Evolutionary conservation across 2,888 invertebrate genomes (phyloP).

Genomic region (Rhabditophanes sp.): DNA sequence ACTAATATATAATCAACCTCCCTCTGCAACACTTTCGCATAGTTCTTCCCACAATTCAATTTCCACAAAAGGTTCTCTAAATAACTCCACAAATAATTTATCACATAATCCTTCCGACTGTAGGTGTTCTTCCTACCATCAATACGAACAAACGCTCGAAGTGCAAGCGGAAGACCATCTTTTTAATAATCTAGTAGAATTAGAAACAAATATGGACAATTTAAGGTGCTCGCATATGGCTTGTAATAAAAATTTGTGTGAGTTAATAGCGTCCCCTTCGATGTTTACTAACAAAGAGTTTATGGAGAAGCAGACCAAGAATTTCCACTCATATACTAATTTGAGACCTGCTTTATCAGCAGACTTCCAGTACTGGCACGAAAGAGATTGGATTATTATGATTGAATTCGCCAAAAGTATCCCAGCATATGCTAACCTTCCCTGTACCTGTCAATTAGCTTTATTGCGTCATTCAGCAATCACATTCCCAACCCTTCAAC

Average conservation of each 20-base stretch:
- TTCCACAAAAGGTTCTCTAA: slow-evolving; percentile 1
- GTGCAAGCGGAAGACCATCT: no score
- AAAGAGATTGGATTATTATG: slow-evolving; percentile 38
- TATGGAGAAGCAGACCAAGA: slow-evolving; percentile 8
- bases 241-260: slow-evolving; percentile 2
- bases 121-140: no score
- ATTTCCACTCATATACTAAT: slow-evolving; percentile 3
- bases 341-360: slow-evolving; percentile 19
- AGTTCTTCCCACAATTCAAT: slow-evolving; percentile 1
- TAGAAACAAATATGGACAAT: slow-evolving; percentile 3
- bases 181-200: no score
- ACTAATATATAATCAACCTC: slow-evolving; percentile 1
- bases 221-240: slow-evolving; percentile 1
- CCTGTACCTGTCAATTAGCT: slow-evolving; percentile 24
- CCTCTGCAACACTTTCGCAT: not conserved
- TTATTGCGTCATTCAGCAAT: slow-evolving; percentile 40
- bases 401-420: slow-evolving; percentile 43
- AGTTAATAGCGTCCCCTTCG: slow-evolving; percentile 4
- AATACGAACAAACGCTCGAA: no score
- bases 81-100: slow-evolving; percentile 11
- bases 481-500: slow-evolving; percentile 39
- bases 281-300: slow-evolving; percentile 7
- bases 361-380: slow-evolving; percentile 41
- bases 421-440: slow-evolving; percentile 23
- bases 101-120: no score